Conservation (phyloP, 2,797 vertebrate species). For the Kryptopterus vitreolus region DNA sequence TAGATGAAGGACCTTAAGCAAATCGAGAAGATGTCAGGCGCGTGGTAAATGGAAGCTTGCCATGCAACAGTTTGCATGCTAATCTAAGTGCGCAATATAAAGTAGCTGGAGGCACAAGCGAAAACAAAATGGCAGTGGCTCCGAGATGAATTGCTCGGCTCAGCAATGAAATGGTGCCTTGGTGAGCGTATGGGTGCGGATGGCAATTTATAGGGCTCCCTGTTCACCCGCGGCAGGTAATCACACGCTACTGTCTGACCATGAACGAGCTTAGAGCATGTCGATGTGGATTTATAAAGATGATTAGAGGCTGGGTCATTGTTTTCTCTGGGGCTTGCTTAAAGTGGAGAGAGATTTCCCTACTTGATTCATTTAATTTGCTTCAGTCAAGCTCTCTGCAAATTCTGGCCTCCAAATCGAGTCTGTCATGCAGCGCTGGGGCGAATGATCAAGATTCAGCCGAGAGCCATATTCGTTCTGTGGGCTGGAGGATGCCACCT, state of each 20-base stretch:
- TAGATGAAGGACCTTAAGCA: not conserved
- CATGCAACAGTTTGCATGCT: constrained; percentile 35
- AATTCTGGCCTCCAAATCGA: constrained; percentile 39
- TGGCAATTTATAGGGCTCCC: constrained; percentile 45
- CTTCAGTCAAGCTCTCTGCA: constrained; percentile 44
- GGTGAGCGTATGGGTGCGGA: constrained; percentile 26
- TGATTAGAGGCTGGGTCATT: constrained; percentile 65
- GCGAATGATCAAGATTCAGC: constrained; percentile 44
- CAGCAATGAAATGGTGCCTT: constrained; percentile 15
- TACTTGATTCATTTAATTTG: constrained; percentile 52
- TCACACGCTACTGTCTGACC: constrained; percentile 52
- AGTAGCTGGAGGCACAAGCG: constrained; percentile 20
- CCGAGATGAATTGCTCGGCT: constrained; percentile 30
- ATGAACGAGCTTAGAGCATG: constrained; percentile 63
- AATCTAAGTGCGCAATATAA: constrained; percentile 36
- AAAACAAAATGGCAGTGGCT: constrained; percentile 35
- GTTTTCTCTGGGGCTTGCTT: constrained; percentile 62
- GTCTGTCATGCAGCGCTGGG: constrained; percentile 34
- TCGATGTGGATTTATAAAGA: constrained; percentile 66
- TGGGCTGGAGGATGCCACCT: constrained; percentile 8
- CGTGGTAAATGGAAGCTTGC: constrained; percentile 7
- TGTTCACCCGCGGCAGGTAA: constrained; percentile 32
- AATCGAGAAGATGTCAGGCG: not conserved
- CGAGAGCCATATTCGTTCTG: not conserved
- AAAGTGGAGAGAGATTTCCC: constrained; percentile 45